Conservation (phyloP, 2,888 invertebrate species). For the Tenthredo amoena region DNA sequence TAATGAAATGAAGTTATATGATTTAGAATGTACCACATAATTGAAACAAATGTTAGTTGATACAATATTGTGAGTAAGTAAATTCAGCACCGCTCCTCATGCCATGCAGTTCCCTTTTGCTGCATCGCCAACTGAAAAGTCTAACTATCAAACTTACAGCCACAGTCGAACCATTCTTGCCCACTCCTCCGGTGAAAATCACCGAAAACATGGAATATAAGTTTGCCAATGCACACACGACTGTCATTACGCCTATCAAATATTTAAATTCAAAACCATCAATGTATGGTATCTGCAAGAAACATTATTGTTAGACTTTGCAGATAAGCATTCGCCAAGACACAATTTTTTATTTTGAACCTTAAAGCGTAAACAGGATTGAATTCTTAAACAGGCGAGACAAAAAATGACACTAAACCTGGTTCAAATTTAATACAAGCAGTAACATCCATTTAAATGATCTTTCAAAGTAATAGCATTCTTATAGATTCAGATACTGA, state of each 20-base stretch:
- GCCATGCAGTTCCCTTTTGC: slow-evolving; percentile 74
- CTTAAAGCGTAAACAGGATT: slow-evolving; percentile 14
- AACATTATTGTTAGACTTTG: slow-evolving; percentile 58
- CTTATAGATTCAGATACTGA: not conserved
- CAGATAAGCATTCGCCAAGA: slow-evolving; percentile 25
- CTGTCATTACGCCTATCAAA: slow-evolving; percentile 87
- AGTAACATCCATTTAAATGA: not conserved
- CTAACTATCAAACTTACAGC: slow-evolving; percentile 87
- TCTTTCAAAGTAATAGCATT: not conserved
- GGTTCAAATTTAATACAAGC: not conserved
- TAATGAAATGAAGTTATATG: slow-evolving; percentile 57
- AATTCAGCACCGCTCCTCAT: slow-evolving; percentile 70
- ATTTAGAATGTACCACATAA: not conserved
- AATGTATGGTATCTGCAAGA: slow-evolving; percentile 80
- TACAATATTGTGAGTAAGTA: slow-evolving; percentile 38
- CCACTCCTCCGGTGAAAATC: slow-evolving; percentile 92
- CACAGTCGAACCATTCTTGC: slow-evolving; percentile 99
- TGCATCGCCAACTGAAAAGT: slow-evolving; percentile 59
- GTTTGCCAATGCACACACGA: slow-evolving; percentile 86
- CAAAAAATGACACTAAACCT: not conserved
- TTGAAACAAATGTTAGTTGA: slow-evolving; percentile 41
- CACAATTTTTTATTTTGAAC: not conserved
- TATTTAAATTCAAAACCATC: slow-evolving; percentile 87
- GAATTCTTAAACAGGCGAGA: not conserved
- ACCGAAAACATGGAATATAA: slow-evolving; percentile 86